Base-by-base conservation (phyloP, 2,797 vertebrate species). In the Oryzias sinensis region DNA sequence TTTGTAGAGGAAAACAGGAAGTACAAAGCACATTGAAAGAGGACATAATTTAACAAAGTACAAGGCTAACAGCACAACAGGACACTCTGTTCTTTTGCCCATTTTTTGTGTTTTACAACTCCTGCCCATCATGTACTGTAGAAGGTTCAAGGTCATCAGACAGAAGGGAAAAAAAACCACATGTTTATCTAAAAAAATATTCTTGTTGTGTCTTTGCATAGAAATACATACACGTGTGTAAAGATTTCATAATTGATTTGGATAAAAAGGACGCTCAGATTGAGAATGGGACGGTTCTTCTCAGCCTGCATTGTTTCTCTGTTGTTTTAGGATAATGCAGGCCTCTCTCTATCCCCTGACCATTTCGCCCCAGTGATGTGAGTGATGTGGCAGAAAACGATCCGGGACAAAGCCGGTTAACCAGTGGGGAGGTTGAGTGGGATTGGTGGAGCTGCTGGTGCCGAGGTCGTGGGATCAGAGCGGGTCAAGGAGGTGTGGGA, bases 391-490 rank as follows among this genome's bases (percentile, higher is more conserved):
- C 78, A 83, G 74, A 83, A 84, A 82, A 80, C 42, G 45, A 58
- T 53, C 51, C n/a, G 1, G 72, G 82, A 89, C 86, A 87, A 86
- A 86, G 84, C 81, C 48, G 58, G 76, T 88, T 84, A 85, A 85
- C 80, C 71, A 76, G 80, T 25, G 16, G 54, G 49, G 60, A 63
- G 70, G 68, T 65, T 7, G 62, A 70, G 72, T 44, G 56, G 75
- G 68, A 56, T 64, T 62, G 41, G 42, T 62, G 2, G 70, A 74
- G 62, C 49, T 61, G 59, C 71, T 76, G 63, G 56, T 66, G 71
- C 78, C 61, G 56, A 70, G 90, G 90, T 91, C 87, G 81, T 86
- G 83, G 88, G 91, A 91, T 91, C 90, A 88, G 83, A 86, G 80
- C 56, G 53, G 88, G 90, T 90, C 85, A 70, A 27, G 63, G 81